phyloP scores from a whole-genome alignment of 2,797 vertebrate species.

The Masticophis lateralis region DNA sequence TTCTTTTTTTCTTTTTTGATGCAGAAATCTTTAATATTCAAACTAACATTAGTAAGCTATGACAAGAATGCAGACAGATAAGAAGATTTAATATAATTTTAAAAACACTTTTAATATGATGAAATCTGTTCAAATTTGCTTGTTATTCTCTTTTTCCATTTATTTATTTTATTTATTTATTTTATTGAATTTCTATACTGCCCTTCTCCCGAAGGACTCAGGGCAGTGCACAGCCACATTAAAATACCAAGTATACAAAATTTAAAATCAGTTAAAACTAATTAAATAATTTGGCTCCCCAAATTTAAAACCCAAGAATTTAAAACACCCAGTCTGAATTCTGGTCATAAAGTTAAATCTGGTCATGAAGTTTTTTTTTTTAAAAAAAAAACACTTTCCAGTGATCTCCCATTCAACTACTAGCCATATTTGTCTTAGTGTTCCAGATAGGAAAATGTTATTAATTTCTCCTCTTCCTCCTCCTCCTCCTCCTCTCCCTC shows the following conservation, averaged over 20 bases:
- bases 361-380: not conserved
- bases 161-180: no score
- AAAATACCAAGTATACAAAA: no score
- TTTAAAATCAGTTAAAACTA: no score
- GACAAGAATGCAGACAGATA: not conserved
- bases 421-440: not conserved
- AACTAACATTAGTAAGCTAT: not conserved
- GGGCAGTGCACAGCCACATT: no score
- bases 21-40: not conserved
- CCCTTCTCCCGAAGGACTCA: no score
- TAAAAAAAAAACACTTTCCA: not conserved
- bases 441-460: not conserved
- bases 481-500: rapidly evolving
- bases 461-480: no score
- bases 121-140: not conserved
- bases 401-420: not conserved
- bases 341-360: no score
- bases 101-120: not conserved
- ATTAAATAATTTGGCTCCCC: no score
- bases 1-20: not conserved
- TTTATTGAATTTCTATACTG: no score
- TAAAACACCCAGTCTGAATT: no score
- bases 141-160: not conserved
- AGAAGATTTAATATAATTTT: not conserved
- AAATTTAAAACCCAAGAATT: no score